Base-by-base conservation (phyloP, 2,888 invertebrate species). In the Orgyia antiqua region DNA sequence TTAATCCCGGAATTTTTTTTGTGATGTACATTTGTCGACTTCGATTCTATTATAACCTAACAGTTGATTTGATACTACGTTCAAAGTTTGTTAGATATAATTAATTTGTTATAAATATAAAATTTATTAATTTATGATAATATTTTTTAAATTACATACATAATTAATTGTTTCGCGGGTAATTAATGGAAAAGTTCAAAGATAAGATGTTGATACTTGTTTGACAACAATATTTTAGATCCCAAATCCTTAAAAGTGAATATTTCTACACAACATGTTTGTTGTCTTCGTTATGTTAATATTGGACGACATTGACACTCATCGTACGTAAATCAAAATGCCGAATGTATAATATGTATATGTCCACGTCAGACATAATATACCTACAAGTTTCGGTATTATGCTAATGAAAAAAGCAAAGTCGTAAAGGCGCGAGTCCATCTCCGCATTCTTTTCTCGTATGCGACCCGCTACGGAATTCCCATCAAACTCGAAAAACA, bases 391-490 rank as follows among this genome's bases (percentile, higher is more conserved):
- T 56, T 62, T 66, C 63, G 60, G 52, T 44, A 47, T 54, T 70
- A 80, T 78, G 78, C 50, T 71, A 80, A 82, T 76, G 42, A 65
- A 61, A 51, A 60, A 58, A 57, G 47, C 54, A 57, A n/a, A 60
- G 62, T 61, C 72, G 57, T 72, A 73, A 66, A 61, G 27, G 27
- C 33, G 33, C 36, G 61, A 65, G 70, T 67, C 68, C 77, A 76
- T 82, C 83, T 83, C 84, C 83, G 83, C 83, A 84, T 84, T 83
- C 84, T 76, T 52, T 51, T 47, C 55, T 60, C 47, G 57, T 48
- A 52, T 52, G 51, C 64, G 60, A 59, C 59, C 52, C 55, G 45
- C 45, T 43, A 40, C 62, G 79, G 74, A 65, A 78, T 75, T 77
- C 68, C 79, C 80, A 61, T 57, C 54, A 43, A 56, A 54, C 38